These are phyloP conservation scores for Sclerodermus sp. DNA, from an alignment of 2,888 invertebrate species.

Conservation along the genomic window DNA sequence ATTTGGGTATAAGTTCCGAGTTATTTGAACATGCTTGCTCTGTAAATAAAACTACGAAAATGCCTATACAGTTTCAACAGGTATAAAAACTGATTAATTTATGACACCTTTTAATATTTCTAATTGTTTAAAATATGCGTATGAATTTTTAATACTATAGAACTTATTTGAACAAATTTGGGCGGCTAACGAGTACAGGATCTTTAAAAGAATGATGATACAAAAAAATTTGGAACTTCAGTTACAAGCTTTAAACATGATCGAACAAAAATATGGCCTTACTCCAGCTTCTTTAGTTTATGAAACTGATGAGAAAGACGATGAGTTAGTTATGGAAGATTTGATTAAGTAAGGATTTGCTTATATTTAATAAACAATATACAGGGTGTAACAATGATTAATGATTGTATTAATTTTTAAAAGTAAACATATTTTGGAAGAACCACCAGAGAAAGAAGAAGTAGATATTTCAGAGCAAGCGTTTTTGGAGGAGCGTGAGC, in stretches of 20 bases:
- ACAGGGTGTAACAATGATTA: not conserved
- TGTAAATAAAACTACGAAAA: slow-evolving; percentile 55
- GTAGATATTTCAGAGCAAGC: slow-evolving; percentile 5
- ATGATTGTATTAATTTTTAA: not conserved
- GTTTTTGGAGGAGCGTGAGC: slow-evolving; percentile 45
- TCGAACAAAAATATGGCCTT: slow-evolving; percentile 75
- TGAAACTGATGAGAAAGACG: slow-evolving; percentile 57
- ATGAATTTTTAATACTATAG: slow-evolving; percentile 56
- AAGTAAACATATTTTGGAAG: slow-evolving; percentile 29
- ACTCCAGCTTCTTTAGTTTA: slow-evolving; percentile 65
- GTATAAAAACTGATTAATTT: slow-evolving; percentile 38
- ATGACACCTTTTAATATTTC: no score
- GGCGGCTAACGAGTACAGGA: slow-evolving; percentile 89
- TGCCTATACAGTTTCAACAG: slow-evolving; percentile 62
- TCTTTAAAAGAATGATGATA: slow-evolving; percentile 91
- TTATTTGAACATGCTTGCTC: slow-evolving; percentile 83
- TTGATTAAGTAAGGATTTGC: slow-evolving; percentile 61
- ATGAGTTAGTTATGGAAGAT: slow-evolving; percentile 64
- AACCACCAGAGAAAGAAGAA: slow-evolving; percentile 29
- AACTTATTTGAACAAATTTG: slow-evolving; percentile 77
- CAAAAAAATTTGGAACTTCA: slow-evolving; percentile 91
- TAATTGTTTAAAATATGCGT: no score
- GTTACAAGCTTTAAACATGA: slow-evolving; percentile 81
- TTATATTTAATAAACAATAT: not conserved
- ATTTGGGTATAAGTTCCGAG: slow-evolving; percentile 83